Percentiles rank a stretch among this genome's conserved stretches.
These are phyloP conservation scores for Octopus bimaculoides DNA, from an alignment of 1,140 invertebrate genomes.

Conservation along the genomic window DNA sequence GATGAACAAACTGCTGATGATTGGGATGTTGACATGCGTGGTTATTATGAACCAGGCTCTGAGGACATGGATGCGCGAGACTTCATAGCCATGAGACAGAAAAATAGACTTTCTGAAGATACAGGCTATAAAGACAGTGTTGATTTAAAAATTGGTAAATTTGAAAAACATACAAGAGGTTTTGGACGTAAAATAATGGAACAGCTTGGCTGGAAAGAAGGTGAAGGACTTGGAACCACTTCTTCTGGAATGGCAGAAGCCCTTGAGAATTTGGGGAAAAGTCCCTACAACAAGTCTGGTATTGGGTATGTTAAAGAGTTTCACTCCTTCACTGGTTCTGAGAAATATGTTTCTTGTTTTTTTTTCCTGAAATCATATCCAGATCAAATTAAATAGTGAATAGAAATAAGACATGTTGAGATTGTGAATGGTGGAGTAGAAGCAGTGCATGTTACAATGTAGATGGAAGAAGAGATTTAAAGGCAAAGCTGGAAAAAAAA, in stretches of 20 bases:
- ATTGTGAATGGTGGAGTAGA: not conserved
- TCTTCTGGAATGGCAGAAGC: slow-evolving; percentile 48
- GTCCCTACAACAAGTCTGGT: slow-evolving; percentile 49
- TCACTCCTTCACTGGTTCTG: not conserved
- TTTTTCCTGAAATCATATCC: not conserved
- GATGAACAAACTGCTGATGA: slow-evolving; percentile 66
- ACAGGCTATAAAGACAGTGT: slow-evolving; percentile 33
- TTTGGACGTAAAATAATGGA: slow-evolving; percentile 61
- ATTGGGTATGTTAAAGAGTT: slow-evolving; percentile 45
- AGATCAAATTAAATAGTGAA: not conserved
- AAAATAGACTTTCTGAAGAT: slow-evolving; percentile 47
- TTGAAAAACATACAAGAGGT: slow-evolving; percentile 59
- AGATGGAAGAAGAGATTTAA: not conserved
- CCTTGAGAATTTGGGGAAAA: slow-evolving; percentile 53
- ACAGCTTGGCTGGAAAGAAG: slow-evolving; percentile 63
- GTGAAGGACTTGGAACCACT: slow-evolving; percentile 59
- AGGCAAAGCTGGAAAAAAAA: not conserved
- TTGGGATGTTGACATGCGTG: slow-evolving; percentile 65
- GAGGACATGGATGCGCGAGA: slow-evolving; percentile 60
- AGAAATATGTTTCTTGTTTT: not conserved
- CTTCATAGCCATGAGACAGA: slow-evolving; percentile 57
- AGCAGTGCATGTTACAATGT: not conserved
- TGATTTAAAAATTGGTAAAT: slow-evolving; percentile 52
- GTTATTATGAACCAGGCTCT: slow-evolving; percentile 60
- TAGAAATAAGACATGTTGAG: not conserved